A percentile compares a stretch with the other conserved stretches of the same genome.
Evolutionary conservation across 1,140 invertebrate species (phyloP).

Genomic region (Melanaphis sacchari): DNA sequence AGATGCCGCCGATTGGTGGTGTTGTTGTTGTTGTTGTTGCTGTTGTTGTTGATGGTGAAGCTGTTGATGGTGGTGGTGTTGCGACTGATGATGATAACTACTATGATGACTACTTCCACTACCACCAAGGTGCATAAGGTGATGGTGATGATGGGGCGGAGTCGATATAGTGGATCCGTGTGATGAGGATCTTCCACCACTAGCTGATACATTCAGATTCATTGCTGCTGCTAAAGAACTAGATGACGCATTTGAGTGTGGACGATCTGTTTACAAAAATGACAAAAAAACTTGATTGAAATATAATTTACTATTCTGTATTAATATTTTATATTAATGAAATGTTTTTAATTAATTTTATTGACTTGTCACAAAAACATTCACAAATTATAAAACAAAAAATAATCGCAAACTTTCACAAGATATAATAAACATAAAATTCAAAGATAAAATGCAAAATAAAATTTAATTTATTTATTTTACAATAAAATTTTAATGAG

Average conservation of each 20-base stretch:
- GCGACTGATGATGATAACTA: not conserved
- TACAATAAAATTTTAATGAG: not conserved
- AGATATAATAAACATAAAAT: not conserved
- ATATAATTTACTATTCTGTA: not conserved
- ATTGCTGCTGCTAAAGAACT: not conserved
- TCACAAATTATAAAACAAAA: not conserved
- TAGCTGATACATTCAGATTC: not conserved
- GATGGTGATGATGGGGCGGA: not conserved
- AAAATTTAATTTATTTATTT: not conserved
- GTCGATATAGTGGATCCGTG: not conserved
- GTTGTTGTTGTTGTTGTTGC: not conserved
- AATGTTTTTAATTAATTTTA: not conserved
- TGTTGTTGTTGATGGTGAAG: not conserved
- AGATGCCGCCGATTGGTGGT: not conserved
- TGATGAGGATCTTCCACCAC: not conserved
- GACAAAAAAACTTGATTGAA: not conserved
- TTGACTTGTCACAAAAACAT: not conserved
- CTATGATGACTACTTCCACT: not conserved
- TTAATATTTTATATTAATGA: not conserved
- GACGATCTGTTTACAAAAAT: slow-evolving; percentile 13
- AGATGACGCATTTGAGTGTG: not conserved
- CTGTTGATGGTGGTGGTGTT: not conserved
- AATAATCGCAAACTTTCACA: not conserved
- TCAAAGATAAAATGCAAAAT: too few relatives aligned
- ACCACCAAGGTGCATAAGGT: not conserved